Evolutionary conservation across 2,888 invertebrate species (phyloP), one percentile per base, ranked within the genome.

Genomic region (Lasioglossum malachurum): DNA sequence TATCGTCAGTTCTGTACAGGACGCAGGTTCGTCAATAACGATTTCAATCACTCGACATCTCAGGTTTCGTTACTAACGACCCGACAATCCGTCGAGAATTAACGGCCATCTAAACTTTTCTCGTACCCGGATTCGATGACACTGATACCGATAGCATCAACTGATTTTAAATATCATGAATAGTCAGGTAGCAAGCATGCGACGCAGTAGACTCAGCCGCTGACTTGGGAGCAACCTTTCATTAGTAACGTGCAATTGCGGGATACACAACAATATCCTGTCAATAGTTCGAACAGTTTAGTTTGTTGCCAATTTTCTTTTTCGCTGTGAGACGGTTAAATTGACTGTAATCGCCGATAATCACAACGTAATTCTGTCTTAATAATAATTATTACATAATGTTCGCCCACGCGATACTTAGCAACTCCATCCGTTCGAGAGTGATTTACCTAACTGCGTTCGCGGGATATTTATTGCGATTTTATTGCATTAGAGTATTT

Each of bases 201-300:
- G 60, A 71, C 69, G 64, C 60, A 69, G 73, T 35, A 41, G 38
- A 75, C 67, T 80, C 14, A 76, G 83, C 73, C 75, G 77, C 72
- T 44, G 31, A 60, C 57, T 80, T 53, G 41, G 27, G 35, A 64
- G 41, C 53, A 78, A 84, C 78, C 80, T 74, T 81, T 83, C 80
- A 77, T 87, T 84, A 80, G 46, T 38, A 53, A 49, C 72, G 38
- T 12, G 80, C 83, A 82, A 80, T 83, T 87, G 72, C 64, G 38
- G 60, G 57, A 41, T 76, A 27, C 27, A n/a, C 38, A 71, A 71
- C 60, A 60, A 41, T 75, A 60, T 35, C 23, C 31, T 49, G 79
- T 80, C 44, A 57, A 78, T n/a, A 31, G 75, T 27, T 78, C 14
- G 14, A 46, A 64, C 71, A 8, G 53, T 78, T 84, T 79, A 78